phyloP scores from a whole-genome alignment of 2,113 vertebrate genomes.

The Corythoichthys haematopterus region DNA sequence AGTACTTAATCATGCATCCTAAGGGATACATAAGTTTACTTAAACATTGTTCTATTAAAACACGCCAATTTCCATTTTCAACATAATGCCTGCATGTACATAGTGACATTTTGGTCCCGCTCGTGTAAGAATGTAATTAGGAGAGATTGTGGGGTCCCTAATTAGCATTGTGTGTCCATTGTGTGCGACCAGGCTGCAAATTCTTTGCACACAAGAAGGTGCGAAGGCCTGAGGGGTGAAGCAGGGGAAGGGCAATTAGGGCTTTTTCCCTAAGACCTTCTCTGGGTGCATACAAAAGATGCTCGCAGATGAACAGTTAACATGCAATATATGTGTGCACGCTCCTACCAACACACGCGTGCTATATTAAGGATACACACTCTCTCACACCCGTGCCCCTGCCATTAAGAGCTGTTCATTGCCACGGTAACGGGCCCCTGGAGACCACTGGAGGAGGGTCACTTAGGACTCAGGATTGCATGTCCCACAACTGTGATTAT shows the following conservation, averaged over 20 bases:
- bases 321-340: constrained; percentile 34
- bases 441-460: constrained; percentile 54
- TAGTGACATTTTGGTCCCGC: constrained; percentile 57
- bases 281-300: constrained; percentile 13
- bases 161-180: constrained; percentile 60
- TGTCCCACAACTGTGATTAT: constrained; percentile 49
- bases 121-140: constrained; percentile 54
- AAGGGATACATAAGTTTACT: not conserved
- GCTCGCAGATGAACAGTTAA: constrained; percentile 47
- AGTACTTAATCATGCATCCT: constrained; percentile 32
- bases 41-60: not conserved
- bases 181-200: constrained; percentile 58
- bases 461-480: constrained; percentile 32
- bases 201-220: constrained; percentile 54
- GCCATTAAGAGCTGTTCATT: constrained; percentile 55
- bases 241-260: constrained; percentile 63
- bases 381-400: constrained; percentile 31
- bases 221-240: constrained; percentile 52
- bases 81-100: constrained; percentile 33
- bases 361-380: constrained; percentile 30
- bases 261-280: constrained; percentile 51
- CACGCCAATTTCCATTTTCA: not conserved
- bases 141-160: constrained; percentile 57
- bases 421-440: constrained; percentile 70
- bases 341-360: constrained; percentile 22